Percentiles rank a stretch among this genome's conserved stretches.
Conservation (phyloP, 2,888 invertebrate species). For the Merodon equestris region DNA sequence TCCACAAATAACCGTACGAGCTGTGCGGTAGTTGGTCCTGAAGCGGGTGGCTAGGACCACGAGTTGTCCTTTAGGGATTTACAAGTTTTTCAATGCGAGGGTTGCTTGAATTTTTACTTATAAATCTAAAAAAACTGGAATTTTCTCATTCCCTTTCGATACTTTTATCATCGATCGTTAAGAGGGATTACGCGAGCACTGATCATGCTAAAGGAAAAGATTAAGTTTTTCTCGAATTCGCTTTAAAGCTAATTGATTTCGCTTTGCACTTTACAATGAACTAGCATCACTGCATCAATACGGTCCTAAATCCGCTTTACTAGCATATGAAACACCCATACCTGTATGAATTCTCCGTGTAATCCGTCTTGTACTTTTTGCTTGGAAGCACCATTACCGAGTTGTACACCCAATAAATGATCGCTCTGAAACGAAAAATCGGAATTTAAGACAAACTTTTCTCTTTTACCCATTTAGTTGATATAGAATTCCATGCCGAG, state of each 20-base stretch:
- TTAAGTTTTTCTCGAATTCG: too few relatives aligned
- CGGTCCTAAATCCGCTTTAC: background rate
- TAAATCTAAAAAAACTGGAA: too few relatives aligned
- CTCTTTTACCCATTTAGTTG: constrained; percentile 7
- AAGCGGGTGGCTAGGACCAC: background rate
- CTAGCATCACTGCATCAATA: background rate
- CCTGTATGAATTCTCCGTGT: constrained; percentile 91
- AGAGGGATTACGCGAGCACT: too few relatives aligned
- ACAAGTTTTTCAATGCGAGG: background rate
- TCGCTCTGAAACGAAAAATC: constrained; percentile 81
- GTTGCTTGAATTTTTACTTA: too few relatives aligned
- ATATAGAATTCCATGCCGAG: constrained; percentile 40
- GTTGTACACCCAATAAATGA: constrained; percentile 95
- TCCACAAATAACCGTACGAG: constrained; percentile 39
- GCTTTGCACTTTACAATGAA: background rate
- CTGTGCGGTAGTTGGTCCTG: constrained; percentile 17
- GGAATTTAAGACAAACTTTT: constrained; percentile 37
- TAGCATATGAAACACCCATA: constrained; percentile 72
- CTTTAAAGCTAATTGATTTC: background rate
- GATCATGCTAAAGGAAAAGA: too few relatives aligned
- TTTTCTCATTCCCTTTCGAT: too few relatives aligned
- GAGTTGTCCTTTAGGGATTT: constrained; percentile 1
- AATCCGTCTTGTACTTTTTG: constrained; percentile 91
- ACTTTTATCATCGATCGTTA: too few relatives aligned
- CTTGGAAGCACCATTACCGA: constrained; percentile 93